phyloP scores from a whole-genome alignment of 2,888 invertebrate genomes.

The Tipula helvola region DNA sequence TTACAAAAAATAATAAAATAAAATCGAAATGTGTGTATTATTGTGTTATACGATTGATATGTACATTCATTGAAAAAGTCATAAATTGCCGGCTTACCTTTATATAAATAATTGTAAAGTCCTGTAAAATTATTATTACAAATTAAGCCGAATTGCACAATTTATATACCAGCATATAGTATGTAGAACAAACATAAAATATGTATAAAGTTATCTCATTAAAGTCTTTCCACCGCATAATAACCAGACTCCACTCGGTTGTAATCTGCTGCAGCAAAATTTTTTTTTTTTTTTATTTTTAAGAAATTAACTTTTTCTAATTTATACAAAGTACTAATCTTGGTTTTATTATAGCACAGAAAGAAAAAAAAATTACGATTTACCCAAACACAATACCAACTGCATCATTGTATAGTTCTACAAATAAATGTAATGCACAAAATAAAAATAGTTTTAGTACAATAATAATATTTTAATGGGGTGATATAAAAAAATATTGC shows the following conservation, averaged over 20 bases:
- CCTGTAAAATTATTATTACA: not conserved
- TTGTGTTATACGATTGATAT: not conserved
- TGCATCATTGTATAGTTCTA: not conserved
- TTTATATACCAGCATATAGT: not conserved
- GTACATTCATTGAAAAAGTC: not conserved
- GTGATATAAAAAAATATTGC: not conserved
- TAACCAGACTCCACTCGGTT: not conserved
- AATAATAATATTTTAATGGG: not conserved
- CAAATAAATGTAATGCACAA: not conserved
- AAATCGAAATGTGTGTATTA: not conserved
- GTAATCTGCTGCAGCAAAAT: not conserved
- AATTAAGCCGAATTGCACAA: not conserved
- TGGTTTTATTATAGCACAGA: not conserved
- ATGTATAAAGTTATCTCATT: not conserved
- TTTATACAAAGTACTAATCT: not conserved
- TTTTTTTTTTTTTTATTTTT: not conserved
- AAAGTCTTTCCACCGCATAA: not conserved
- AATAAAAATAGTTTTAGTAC: not conserved
- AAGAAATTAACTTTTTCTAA: not conserved
- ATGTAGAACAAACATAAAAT: not conserved
- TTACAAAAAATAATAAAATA: not conserved
- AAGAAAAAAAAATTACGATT: not conserved
- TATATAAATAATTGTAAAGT: not conserved
- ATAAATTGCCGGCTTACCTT: not conserved
- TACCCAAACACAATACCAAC: not conserved